These are phyloP conservation scores for Blera fallax DNA, from an alignment of 2,888 invertebrate species.

Conservation along the genomic window DNA sequence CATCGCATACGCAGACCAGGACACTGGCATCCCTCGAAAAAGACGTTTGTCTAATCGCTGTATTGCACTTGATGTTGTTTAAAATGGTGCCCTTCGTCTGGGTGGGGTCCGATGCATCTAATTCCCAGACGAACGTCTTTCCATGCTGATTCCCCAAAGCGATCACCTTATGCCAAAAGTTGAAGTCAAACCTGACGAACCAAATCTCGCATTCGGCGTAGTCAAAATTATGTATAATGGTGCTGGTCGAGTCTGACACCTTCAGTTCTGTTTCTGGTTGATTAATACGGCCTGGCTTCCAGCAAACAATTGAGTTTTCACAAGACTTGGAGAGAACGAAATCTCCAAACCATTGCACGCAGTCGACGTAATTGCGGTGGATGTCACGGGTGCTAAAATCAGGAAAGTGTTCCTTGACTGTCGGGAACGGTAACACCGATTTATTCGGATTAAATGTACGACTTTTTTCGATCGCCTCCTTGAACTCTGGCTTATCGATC, in stretches of 20 bases:
- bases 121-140: slow-evolving; percentile 96
- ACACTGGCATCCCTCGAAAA: slow-evolving; percentile 94
- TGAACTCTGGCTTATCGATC: slow-evolving; percentile 91
- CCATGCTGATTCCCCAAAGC: slow-evolving; percentile 98
- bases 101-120: slow-evolving; percentile 92
- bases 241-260: slow-evolving; percentile 89
- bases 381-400: slow-evolving; percentile 98
- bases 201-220: slow-evolving; percentile 98
- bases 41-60: slow-evolving; percentile 96
- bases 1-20: slow-evolving; percentile 96
- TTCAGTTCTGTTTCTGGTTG: slow-evolving; percentile 87
- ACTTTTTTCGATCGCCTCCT: slow-evolving; percentile 92
- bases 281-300: slow-evolving; percentile 95
- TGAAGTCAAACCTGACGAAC: slow-evolving; percentile 97
- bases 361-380: slow-evolving; percentile 99
- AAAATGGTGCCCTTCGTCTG: slow-evolving; percentile 90
- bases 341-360: slow-evolving; percentile 98
- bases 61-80: slow-evolving; percentile 91
- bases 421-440: slow-evolving; percentile 92
- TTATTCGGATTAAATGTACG: slow-evolving; percentile 91
- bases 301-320: slow-evolving; percentile 97
- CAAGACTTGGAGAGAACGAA: slow-evolving; percentile 97
- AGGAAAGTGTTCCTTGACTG: slow-evolving; percentile 95
- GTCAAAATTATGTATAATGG: slow-evolving; percentile 94
- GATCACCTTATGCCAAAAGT: slow-evolving; percentile 94